phyloP scores from a whole-genome alignment of 2,888 invertebrate species.

The Punctoribates punctum region DNA sequence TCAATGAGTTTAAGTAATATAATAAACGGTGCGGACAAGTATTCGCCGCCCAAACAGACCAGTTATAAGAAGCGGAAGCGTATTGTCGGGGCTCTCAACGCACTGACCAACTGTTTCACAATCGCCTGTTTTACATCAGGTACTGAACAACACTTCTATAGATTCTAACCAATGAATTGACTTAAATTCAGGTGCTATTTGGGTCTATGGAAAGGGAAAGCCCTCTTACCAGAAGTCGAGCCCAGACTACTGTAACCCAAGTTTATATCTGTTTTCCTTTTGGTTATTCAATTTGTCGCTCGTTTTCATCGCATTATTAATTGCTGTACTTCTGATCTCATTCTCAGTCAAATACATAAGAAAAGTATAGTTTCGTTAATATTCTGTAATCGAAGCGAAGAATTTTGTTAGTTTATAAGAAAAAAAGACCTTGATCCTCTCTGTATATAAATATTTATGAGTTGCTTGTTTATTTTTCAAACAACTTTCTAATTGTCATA shows the following conservation, averaged over 20 bases:
- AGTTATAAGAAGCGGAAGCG: neutral
- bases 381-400: no score
- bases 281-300: neutral
- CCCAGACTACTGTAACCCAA: neutral
- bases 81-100: neutral
- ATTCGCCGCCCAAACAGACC: neutral
- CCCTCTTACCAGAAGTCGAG: neutral
- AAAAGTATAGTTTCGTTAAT: no score
- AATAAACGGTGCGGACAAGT: neutral
- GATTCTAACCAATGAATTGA: neutral
- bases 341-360: no score
- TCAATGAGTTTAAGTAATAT: constrained; percentile 16
- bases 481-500: no score
- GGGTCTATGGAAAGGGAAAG: constrained; percentile 3
- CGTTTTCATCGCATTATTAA: neutral
- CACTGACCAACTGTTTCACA: neutral
- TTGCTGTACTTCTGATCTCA: no score
- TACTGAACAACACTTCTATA: neutral
- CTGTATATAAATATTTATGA: no score
- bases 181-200: neutral
- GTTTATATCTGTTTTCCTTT: neutral
- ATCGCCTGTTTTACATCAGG: neutral
- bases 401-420: no score
- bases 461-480: no score
- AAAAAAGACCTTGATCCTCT: no score